Conservation (phyloP, 2,888 invertebrate genomes). For the Dasysyrphus albostriatus region DNA sequence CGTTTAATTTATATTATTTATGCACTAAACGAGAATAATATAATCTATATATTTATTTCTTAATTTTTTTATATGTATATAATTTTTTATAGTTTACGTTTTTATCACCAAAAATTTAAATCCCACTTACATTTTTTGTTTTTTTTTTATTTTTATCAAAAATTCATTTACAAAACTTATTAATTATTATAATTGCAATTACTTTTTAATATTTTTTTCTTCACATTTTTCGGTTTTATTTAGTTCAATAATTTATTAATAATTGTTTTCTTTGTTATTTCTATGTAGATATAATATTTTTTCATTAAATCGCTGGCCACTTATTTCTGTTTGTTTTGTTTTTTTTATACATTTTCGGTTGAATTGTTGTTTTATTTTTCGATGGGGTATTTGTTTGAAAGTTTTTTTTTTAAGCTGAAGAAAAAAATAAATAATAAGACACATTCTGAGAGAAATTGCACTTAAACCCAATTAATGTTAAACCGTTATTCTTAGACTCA, state of each 20-base stretch:
- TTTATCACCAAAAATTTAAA: constrained; percentile 67
- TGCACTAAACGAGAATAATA: constrained; percentile 60
- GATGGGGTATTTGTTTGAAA: constrained; percentile 67
- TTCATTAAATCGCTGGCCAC: constrained; percentile 43
- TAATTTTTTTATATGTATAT: constrained; percentile 22
- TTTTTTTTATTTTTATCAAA: constrained; percentile 65
- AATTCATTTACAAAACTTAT: constrained; percentile 75
- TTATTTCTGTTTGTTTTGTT: constrained; percentile 14
- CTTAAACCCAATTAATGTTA: background rate
- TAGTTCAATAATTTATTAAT: constrained; percentile 13
- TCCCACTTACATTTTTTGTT: constrained; percentile 61
- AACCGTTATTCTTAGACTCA: constrained; percentile 7
- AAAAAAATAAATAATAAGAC: constrained; percentile 9
- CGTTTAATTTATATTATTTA: constrained; percentile 35
- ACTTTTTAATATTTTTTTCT: constrained; percentile 33
- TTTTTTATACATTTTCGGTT: constrained; percentile 38
- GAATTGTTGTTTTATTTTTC: constrained; percentile 48
- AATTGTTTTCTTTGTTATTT: constrained; percentile 1
- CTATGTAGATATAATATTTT: constrained; percentile 19
- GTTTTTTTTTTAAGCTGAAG: constrained; percentile 10
- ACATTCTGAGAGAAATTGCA: constrained; percentile 13
- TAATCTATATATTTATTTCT: constrained; percentile 3
- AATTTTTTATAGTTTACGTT: constrained; percentile 58
- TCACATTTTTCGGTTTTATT: constrained; percentile 23
- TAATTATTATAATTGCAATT: constrained; percentile 47